Evolutionary conservation across 1,140 invertebrate species (phyloP), one percentile per base, ranked within the genome.

Genomic region (Geopemphigus sp.): DNA sequence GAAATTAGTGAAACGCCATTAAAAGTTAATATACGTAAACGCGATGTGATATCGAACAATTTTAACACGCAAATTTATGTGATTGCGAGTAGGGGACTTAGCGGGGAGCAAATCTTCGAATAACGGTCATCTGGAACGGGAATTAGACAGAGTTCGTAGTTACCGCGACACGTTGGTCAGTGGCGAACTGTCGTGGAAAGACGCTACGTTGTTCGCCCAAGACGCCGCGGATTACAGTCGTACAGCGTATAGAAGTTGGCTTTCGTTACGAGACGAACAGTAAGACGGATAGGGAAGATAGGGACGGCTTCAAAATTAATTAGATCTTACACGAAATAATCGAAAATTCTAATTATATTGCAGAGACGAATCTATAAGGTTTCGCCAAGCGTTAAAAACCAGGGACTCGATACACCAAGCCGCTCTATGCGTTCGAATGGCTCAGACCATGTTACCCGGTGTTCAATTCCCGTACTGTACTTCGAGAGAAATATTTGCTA

Each of bases 401-500:
- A 84, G 90, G 54, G 90, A 90, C 83, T 88, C 89, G 81, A 83
- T 91, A 17, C 86, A 90, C 8, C 88, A 89, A 64, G 89, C 89
- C 0, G 86, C 84, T 11, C 87, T 89, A 81, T 89, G 89, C 84
- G 85, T 91, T 15, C 85, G 86, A 73, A 87, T 85, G 26, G 88
- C 89, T 32, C 88, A 90, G 76, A 82, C 86, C 8, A 89, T 89
- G 83, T 84, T 91, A 32, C 86, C 85, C 11, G 86, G 87, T n/a
- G 88, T 90, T 15, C 83, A 88, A 81, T 90, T 91, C 81, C 90
- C 90, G 0, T 90, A 91, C 83, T 90, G 88, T 81, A 88, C 87
- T n/a, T 84, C 85, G 24, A 85, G 86, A 68, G 90, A 91, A 83
- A 85, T 91, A 11, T 83, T 84, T 5, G 87, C 87, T 0, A 83